phyloP scores from a whole-genome alignment of 2,113 vertebrate genomes.

The Cyanoramphus novaezelandiae region DNA sequence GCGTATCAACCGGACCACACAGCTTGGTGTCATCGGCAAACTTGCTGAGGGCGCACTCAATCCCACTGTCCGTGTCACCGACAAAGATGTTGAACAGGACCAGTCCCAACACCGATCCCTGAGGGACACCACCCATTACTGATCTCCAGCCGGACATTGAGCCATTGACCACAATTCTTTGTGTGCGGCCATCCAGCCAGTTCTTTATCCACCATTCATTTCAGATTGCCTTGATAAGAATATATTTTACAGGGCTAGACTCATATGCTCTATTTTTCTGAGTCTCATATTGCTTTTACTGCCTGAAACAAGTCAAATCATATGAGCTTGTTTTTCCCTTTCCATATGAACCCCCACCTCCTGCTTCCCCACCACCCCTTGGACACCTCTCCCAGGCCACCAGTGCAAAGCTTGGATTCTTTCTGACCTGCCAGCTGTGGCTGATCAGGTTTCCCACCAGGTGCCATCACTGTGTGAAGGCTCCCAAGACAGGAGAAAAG shows the following conservation, averaged over 20 bases:
- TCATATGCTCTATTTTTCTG: neutral
- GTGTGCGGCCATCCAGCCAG: no score
- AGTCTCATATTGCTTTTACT: neutral
- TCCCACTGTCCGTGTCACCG: no score
- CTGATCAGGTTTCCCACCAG: neutral
- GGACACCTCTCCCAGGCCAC: neutral
- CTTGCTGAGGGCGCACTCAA: no score
- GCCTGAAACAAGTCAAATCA: neutral
- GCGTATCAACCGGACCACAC: no score
- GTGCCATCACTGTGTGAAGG: accelerated
- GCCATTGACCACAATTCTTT: no score
- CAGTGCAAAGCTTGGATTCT: neutral
- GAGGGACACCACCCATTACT: no score
- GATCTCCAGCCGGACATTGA: no score
- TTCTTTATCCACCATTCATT: neutral
- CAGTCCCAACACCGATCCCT: no score
- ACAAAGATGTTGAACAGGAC: no score
- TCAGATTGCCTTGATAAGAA: neutral
- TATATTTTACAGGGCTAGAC: neutral
- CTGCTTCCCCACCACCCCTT: neutral
- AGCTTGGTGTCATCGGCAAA: no score
- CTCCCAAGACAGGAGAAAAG: neutral
- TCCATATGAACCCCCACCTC: neutral
- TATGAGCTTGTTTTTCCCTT: neutral
- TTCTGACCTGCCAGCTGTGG: neutral